These are phyloP conservation scores for Lycaon pictus DNA, from an alignment of 2,113 vertebrate species.

Conservation along the genomic window DNA sequence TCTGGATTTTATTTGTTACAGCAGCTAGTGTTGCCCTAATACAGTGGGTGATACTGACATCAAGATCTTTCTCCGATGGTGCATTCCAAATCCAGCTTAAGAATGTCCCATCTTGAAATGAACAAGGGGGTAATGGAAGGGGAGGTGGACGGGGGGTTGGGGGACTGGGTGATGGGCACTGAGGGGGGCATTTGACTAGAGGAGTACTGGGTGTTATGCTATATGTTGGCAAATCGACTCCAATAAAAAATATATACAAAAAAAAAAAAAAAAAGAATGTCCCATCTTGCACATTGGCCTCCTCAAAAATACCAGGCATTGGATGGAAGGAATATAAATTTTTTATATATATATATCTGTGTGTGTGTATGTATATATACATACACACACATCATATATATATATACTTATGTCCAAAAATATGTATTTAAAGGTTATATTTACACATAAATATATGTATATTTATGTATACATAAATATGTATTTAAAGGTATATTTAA, in stretches of 20 bases:
- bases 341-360: neutral
- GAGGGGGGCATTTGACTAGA: no score
- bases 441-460: no score
- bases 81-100: neutral
- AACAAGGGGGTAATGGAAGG: no score
- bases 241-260: no score
- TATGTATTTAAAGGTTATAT: no score
- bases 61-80: neutral
- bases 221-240: no score
- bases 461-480: neutral
- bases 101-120: neutral
- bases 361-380: neutral
- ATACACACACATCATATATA: neutral
- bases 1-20: neutral
- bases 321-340: neutral
- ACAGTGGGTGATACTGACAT: neutral
- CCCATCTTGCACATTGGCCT: neutral
- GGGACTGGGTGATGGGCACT: no score
- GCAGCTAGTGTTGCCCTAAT: neutral
- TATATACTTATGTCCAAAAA: neutral
- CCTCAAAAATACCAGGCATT: neutral
- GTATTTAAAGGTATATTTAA: no score
- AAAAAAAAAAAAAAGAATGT: neutral
- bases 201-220: no score
- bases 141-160: no score